Evolutionary conservation across 2,113 vertebrate genomes (phyloP).

Genomic region (pig (Sus scrofa)): T2T-Sscrofa CM000826.6:130398501-130399000

Average conservation of each 20-base stretch:
- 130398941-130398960: conserved; percentile 59
- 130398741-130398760: background rate
- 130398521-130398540: background rate
- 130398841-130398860: background rate
- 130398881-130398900: background rate
- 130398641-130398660: background rate
- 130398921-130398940: conserved; percentile 46
- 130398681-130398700: background rate
- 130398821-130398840: background rate
- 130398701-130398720: background rate
- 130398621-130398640: background rate
- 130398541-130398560: background rate
- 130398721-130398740: background rate
- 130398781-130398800: background rate
- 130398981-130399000: conserved; percentile 53
- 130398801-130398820: background rate
- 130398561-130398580: background rate
- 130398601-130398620: background rate
- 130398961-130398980: conserved; percentile 46
- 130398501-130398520: background rate
- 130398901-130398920: background rate
- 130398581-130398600: background rate
- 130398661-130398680: background rate
- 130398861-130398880: conserved; percentile 22
- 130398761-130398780: background rate